phyloP scores from a whole-genome alignment of 2,888 invertebrate species.

The Drosophila aldrichi region DNA sequence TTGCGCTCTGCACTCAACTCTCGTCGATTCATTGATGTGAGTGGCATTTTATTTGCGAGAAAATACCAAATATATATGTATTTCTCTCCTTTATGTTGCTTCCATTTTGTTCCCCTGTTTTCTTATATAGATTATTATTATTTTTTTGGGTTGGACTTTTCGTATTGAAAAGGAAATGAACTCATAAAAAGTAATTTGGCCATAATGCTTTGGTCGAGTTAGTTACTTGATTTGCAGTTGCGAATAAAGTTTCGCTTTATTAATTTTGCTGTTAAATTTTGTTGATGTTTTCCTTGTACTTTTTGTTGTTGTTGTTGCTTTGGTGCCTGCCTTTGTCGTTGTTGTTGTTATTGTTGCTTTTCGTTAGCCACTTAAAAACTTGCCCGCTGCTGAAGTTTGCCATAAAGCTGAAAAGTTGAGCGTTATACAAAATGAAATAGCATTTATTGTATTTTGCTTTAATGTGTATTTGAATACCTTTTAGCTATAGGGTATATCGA shows the following conservation, averaged over 20 bases:
- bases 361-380: slow-evolving; percentile 66
- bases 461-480: slow-evolving; percentile 18
- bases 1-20: slow-evolving; percentile 40
- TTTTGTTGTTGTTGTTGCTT: slow-evolving; percentile 19
- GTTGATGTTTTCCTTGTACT: slow-evolving; percentile 28
- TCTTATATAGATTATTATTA: slow-evolving; percentile 19
- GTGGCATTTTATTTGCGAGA: slow-evolving; percentile 77
- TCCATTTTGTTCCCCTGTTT: slow-evolving; percentile 1
- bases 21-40: slow-evolving; percentile 79
- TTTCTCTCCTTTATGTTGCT: slow-evolving; percentile 15
- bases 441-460: slow-evolving; percentile 33
- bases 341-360: slow-evolving; percentile 15
- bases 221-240: slow-evolving; percentile 81
- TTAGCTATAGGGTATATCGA: background rate
- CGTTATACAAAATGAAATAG: slow-evolving; percentile 28
- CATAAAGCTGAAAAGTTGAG: slow-evolving; percentile 51
- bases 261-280: slow-evolving; percentile 70
- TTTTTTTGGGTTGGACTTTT: slow-evolving; percentile 11
- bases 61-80: slow-evolving; percentile 58
- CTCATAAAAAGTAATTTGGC: slow-evolving; percentile 81
- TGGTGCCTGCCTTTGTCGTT: slow-evolving; percentile 5
- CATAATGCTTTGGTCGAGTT: slow-evolving; percentile 78
- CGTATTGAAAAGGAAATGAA: slow-evolving; percentile 75
- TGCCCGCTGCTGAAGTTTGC: slow-evolving; percentile 39
- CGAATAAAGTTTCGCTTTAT: slow-evolving; percentile 81